Base-by-base conservation (phyloP, 23 tunicate species). In the Trididemnum miniatum region DNA sequence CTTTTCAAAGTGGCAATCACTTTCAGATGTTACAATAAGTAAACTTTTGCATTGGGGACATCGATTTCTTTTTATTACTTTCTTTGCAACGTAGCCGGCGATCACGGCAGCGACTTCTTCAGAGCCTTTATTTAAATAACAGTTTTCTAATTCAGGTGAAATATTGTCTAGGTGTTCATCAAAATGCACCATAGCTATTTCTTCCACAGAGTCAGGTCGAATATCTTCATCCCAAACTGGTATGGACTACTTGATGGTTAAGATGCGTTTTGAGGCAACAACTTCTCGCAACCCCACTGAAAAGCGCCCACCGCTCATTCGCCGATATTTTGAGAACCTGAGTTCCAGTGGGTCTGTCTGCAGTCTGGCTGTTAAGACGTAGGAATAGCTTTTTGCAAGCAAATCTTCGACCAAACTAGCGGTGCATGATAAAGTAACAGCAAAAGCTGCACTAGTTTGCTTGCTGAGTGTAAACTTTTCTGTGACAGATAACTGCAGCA, bases 271-370 rank as follows among this genome's bases (percentile, higher is more conserved):
- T n/a, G n/a, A n/a, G n/a, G n/a, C n/a, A n/a, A n/a, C n/a, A n/a
- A 73, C 79, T 39, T 73, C 79, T 9, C 59, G 79, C 59, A 73
- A 25, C 30, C 59, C 79, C 4, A 39, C 79, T 24, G 38, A 73
- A 73, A 73, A 73, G 29, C 79, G 26, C 18, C 79, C 79, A 2
- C 79, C 79, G 38, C 79, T 73, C 79, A 73, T 39, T 39, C 38
- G 79, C 3, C 79, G 57, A 73, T 73, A 73, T 73, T 73, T 73
- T 73, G 79, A 73, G 38, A 73, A 39, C 59, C 31, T 27, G 31
- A 9, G 79, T 39, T 73, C 79, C 79, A 73, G 59, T 12, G 59
- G 59, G 38, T 73, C 79, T 9, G 79, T 73, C 29, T 73, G 79
- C 22, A 73, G 24, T 9, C 27, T 27, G 2, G 79, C 9, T 39